Percentiles rank a stretch among this genome's conserved stretches.
Conservation (phyloP, 2,888 invertebrate genomes). For the Perizoma flavofasciatum region DNA sequence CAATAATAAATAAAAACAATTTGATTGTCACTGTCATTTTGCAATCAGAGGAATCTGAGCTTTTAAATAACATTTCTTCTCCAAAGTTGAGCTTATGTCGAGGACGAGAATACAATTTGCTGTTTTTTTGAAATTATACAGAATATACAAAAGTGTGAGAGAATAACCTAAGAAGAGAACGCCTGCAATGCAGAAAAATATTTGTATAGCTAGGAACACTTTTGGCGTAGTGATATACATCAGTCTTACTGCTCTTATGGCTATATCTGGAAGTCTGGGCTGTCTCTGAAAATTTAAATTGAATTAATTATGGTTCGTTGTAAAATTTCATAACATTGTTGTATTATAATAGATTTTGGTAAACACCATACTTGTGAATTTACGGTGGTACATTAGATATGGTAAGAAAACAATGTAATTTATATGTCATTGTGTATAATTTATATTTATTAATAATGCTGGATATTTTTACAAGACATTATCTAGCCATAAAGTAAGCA, state of each 20-base stretch:
- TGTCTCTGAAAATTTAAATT: conserved; percentile 37
- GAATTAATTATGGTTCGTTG: background rate
- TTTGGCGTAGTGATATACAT: conserved; percentile 36
- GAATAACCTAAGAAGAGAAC: conserved; percentile 14
- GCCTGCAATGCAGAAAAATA: conserved; percentile 14
- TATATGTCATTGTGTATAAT: no score
- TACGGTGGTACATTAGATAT: no score
- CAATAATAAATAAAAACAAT: no score
- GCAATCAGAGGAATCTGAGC: conserved; percentile 24
- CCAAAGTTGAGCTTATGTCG: conserved; percentile 5
- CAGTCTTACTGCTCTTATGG: conserved; percentile 30
- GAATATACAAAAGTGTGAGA: conserved; percentile 16
- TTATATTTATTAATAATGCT: no score
- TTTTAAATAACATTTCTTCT: conserved; percentile 14
- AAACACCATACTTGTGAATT: no score
- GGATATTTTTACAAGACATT: no score
- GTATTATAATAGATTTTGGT: no score
- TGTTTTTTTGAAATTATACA: conserved; percentile 15
- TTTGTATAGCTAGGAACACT: conserved; percentile 24
- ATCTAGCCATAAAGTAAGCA: no score
- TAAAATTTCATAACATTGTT: no score
- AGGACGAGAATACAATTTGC: conserved; percentile 6
- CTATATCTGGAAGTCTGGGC: conserved; percentile 35
- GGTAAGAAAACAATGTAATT: no score
- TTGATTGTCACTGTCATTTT: conserved; percentile 3